Percentiles rank a stretch among this genome's conserved stretches.
These are phyloP conservation scores for Cetonia aurata DNA, from an alignment of 2,888 invertebrate species.

Conservation along the genomic window DNA sequence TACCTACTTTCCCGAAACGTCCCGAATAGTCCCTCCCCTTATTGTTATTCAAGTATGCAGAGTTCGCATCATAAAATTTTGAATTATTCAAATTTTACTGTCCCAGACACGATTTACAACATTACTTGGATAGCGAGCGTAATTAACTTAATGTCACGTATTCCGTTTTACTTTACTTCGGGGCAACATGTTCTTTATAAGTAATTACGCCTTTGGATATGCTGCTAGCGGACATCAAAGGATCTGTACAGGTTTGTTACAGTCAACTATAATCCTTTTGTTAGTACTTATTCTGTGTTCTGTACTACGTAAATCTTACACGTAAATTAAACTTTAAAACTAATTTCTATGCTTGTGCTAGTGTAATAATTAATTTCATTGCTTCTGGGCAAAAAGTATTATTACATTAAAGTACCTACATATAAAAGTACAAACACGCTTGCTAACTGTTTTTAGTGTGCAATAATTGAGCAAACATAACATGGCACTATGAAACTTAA, in stretches of 20 bases:
- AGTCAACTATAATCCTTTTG: slow-evolving; percentile 16
- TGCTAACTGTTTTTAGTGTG: too few relatives aligned
- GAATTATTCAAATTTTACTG: slow-evolving; percentile 34
- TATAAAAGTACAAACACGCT: too few relatives aligned
- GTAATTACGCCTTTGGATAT: slow-evolving; percentile 21
- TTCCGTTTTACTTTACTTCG: background rate
- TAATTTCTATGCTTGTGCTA: background rate
- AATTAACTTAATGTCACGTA: slow-evolving; percentile 28
- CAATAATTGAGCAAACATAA: too few relatives aligned
- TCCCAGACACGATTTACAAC: slow-evolving; percentile 5
- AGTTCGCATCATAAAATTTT: slow-evolving; percentile 38
- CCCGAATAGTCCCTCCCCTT: slow-evolving; percentile 44
- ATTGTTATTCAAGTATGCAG: slow-evolving; percentile 41
- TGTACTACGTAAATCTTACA: background rate
- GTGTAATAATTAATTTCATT: background rate
- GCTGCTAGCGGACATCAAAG: slow-evolving; percentile 23
- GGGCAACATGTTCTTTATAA: slow-evolving; percentile 26
- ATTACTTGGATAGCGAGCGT: slow-evolving; percentile 1
- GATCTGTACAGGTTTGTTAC: slow-evolving; percentile 16
- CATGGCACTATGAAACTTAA: too few relatives aligned
- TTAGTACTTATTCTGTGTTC: slow-evolving; percentile 8
- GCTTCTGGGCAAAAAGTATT: background rate
- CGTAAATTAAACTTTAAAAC: slow-evolving; percentile 5
- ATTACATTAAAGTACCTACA: background rate
- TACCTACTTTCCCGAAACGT: slow-evolving; percentile 46